Evolutionary conservation across 1,140 invertebrate genomes (phyloP), one percentile per base, ranked within the genome.

Genomic region (Sinonovacula constricta): DNA sequence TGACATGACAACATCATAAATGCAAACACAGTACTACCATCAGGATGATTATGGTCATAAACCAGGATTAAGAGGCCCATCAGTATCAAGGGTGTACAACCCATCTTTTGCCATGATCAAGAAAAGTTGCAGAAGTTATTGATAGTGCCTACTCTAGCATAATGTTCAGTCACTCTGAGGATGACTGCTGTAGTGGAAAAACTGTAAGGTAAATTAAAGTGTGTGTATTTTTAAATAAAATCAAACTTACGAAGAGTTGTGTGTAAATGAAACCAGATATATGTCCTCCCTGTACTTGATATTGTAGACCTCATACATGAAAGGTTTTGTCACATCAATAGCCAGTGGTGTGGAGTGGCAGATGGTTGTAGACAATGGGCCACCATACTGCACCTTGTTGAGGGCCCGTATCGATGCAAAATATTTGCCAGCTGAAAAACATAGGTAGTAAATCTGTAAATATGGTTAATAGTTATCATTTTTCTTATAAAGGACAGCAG

Each of bases 401-500:
- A 80, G 30, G 3, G 66, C 77, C 14, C 77, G n/a, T 14, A 79
- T 59, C 3, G 75, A 51, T 4, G 70, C 28, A n/a, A 56, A 79
- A 53, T 79, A 79, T 7, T 39, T 49, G 18, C 77, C 77, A 65
- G 72, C 77, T 72, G 53, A 24, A 81, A 82, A 63, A 53, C 34
- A 59, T 39, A 15, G 14, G 34, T 45, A n/a, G n/a, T n/a, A n/a
- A n/a, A n/a, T n/a, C n/a, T n/a, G n/a, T n/a, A n/a, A n/a, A n/a
- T n/a, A n/a, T n/a, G n/a, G n/a, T n/a, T n/a, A n/a, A n/a, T n/a
- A n/a, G n/a, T n/a, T n/a, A n/a, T n/a, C n/a, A n/a, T n/a, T n/a
- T n/a, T n/a, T n/a, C n/a, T n/a, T n/a, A n/a, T n/a, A n/a, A n/a
- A n/a, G n/a, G n/a, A n/a, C n/a, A n/a, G n/a, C n/a, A n/a, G n/a